Conservation (phyloP, 2,888 invertebrate genomes). For the Aporophyla lueneburgensis region DNA sequence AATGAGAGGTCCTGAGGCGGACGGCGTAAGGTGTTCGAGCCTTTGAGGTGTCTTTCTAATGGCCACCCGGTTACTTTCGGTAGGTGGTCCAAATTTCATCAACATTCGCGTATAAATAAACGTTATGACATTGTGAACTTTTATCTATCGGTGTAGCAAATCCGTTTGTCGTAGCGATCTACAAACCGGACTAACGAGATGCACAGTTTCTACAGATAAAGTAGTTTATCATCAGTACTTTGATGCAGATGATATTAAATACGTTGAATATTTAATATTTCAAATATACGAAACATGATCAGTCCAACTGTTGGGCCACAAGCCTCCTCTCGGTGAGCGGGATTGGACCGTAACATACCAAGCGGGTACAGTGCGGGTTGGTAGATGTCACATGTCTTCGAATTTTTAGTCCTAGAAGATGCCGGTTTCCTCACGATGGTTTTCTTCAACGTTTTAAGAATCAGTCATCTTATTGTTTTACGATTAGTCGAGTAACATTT, state of each 20-base stretch:
- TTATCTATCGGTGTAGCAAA: not conserved
- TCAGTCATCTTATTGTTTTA: not conserved
- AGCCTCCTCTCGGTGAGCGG: too few relatives aligned
- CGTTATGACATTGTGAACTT: not conserved
- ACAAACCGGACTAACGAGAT: not conserved
- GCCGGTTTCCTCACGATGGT: too few relatives aligned
- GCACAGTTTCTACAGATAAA: not conserved
- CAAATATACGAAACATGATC: not conserved
- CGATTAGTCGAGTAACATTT: not conserved
- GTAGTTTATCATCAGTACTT: not conserved
- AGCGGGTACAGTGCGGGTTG: too few relatives aligned
- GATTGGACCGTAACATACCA: too few relatives aligned
- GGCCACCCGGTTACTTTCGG: slow-evolving; percentile 2
- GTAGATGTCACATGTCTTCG: too few relatives aligned
- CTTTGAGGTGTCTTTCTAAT: slow-evolving; percentile 35
- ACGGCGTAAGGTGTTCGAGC: slow-evolving; percentile 29
- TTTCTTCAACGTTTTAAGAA: not conserved
- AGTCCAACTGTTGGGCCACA: too few relatives aligned
- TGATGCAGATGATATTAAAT: not conserved
- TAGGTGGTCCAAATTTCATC: slow-evolving; percentile 14
- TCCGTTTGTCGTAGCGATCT: not conserved
- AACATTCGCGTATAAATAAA: not conserved
- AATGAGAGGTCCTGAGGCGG: slow-evolving; percentile 30
- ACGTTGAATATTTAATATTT: not conserved
- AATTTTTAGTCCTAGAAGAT: too few relatives aligned